These are phyloP conservation scores for Candoia aspera DNA, from an alignment of 2,113 vertebrate genomes.

Conservation along the genomic window DNA sequence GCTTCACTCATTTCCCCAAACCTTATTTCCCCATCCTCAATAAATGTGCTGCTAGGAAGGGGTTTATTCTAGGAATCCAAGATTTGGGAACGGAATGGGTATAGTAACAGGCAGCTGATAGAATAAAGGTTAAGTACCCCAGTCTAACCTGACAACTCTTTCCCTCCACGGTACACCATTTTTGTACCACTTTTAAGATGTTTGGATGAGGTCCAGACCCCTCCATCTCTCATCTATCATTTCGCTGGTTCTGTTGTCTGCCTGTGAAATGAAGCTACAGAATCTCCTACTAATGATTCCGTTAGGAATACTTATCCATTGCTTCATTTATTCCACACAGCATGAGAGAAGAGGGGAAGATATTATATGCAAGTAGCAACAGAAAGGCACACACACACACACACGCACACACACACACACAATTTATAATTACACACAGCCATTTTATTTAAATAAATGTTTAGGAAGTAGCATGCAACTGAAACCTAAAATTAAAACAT, in stretches of 20 bases:
- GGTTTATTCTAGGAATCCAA: neutral
- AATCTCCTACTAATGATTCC: neutral
- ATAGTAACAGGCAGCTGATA: neutral
- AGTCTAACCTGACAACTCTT: neutral
- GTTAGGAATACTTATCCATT: slow-evolving; percentile 3
- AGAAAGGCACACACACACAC: slow-evolving; percentile 27
- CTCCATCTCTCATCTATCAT: neutral
- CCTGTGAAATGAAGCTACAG: neutral
- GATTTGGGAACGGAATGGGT: neutral
- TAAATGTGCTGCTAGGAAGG: neutral
- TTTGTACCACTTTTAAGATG: neutral
- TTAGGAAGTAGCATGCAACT: slow-evolving; percentile 57
- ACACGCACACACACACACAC: neutral
- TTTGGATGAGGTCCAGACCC: neutral
- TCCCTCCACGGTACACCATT: neutral
- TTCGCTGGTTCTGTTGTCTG: too few species aligned
- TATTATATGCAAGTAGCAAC: slow-evolving; percentile 25
- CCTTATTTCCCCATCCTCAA: neutral
- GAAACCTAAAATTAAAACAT: slow-evolving; percentile 64
- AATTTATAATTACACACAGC: slow-evolving; percentile 60
- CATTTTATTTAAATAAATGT: slow-evolving; percentile 49
- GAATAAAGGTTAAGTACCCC: neutral
- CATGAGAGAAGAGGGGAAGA: neutral
- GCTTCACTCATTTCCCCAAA: neutral
- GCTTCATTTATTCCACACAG: slow-evolving; percentile 28